A percentile compares a stretch with the other conserved stretches of the same genome.
Conservation (phyloP, 1,140 invertebrate genomes). For the Nasonia giraulti region DNA sequence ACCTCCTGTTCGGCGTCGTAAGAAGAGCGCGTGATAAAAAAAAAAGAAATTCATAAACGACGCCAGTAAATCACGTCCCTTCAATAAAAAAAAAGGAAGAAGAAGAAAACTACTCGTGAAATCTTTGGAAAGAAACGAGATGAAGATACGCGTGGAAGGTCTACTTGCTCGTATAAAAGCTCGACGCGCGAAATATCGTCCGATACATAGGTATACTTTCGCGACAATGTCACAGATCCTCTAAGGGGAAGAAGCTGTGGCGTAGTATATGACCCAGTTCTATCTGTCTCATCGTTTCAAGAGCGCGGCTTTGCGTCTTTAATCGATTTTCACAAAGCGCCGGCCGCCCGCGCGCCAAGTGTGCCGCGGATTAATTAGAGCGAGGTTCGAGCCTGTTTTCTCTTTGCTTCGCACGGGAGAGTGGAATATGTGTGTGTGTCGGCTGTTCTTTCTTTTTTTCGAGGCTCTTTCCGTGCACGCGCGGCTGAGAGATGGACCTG, state of each 20-base stretch:
- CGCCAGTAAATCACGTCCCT: no score
- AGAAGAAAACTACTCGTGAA: neutral
- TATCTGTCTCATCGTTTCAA: neutral
- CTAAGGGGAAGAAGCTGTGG: neutral
- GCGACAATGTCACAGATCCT: neutral
- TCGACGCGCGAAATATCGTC: neutral
- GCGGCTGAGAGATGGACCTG: neutral
- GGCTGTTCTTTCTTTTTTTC: neutral
- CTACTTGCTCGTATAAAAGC: no score
- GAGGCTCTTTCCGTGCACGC: neutral
- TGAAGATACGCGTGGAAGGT: no score
- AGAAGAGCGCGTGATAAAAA: no score
- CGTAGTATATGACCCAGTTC: conserved; percentile 10
- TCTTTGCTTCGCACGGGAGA: neutral
- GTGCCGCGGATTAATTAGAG: conserved; percentile 44
- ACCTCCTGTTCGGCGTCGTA: no score
- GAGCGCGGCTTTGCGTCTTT: conserved; percentile 14
- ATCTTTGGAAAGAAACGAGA: neutral
- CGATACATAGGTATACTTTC: neutral
- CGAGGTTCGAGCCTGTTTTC: conserved; percentile 22
- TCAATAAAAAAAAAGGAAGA: neutral
- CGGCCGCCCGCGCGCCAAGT: neutral
- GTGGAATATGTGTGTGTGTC: no score
- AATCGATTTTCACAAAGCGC: conserved; percentile 40
- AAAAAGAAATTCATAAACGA: no score